A percentile compares a stretch with the other conserved stretches of the same genome.
Evolutionary conservation across 2,113 vertebrate genomes (phyloP).

Genomic region (Onychorhynchus coronatus): DNA sequence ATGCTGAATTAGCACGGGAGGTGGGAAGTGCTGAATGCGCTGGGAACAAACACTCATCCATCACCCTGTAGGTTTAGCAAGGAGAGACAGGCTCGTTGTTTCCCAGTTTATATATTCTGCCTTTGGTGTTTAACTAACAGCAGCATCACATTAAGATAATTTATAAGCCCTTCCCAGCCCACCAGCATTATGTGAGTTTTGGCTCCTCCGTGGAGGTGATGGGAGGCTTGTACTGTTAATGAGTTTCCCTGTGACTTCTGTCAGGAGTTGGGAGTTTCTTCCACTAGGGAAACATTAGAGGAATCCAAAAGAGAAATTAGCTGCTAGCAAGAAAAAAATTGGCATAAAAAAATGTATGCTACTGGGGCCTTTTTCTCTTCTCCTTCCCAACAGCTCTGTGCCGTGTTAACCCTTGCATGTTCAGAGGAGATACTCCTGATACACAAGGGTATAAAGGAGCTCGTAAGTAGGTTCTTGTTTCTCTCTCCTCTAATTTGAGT

Average conservation of each 20-base stretch:
- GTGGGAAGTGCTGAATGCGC: neutral
- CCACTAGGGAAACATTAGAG: neutral
- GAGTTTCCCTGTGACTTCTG: neutral
- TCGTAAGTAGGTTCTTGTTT: neutral
- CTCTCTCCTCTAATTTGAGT: neutral
- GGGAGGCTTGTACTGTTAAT: neutral
- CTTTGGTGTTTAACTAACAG: neutral
- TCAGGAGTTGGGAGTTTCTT: neutral
- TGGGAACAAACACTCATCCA: neutral
- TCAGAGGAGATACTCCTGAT: neutral
- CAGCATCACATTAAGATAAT: neutral
- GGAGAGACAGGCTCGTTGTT: neutral
- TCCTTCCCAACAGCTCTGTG: neutral
- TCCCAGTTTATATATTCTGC: neutral
- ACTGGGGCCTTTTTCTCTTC: neutral
- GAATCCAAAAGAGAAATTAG: neutral
- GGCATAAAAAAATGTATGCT: neutral
- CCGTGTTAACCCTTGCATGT: slow-evolving; percentile 1
- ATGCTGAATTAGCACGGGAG: neutral
- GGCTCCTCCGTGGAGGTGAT: neutral
- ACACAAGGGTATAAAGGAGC: neutral
- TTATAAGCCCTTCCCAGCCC: neutral
- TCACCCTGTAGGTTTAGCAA: neutral
- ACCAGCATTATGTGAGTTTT: neutral
- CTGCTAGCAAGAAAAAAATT: neutral